These are phyloP conservation scores for Scartelaos histophorus DNA, from an alignment of 2,113 vertebrate species.

Conservation along the genomic window DNA sequence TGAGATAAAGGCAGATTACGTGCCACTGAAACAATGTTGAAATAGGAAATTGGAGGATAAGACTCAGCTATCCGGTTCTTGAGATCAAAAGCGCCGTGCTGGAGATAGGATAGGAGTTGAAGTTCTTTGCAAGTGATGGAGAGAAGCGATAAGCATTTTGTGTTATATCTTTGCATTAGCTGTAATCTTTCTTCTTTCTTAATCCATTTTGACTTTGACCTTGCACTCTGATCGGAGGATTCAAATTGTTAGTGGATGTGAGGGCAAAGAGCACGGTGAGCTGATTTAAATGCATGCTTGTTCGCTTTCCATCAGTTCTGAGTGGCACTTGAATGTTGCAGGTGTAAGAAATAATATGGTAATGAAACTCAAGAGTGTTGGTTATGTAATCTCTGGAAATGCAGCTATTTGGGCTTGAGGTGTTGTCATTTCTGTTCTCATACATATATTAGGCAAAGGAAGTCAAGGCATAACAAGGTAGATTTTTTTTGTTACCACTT, in stretches of 20 bases:
- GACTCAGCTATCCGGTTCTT: slow-evolving; percentile 25
- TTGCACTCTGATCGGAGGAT: background rate
- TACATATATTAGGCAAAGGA: background rate
- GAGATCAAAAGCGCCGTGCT: slow-evolving; percentile 37
- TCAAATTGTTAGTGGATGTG: slow-evolving; percentile 63
- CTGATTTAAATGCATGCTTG: slow-evolving; percentile 34
- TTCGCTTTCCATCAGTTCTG: slow-evolving; percentile 36
- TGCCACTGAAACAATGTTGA: slow-evolving; percentile 11
- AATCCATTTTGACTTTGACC: slow-evolving; percentile 8
- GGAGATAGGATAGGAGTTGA: slow-evolving; percentile 34
- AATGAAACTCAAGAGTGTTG: slow-evolving; percentile 55
- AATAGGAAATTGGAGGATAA: slow-evolving; percentile 23
- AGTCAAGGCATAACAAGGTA: background rate
- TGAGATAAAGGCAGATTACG: slow-evolving; percentile 35
- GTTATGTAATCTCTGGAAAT: slow-evolving; percentile 44
- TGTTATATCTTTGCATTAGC: slow-evolving; percentile 28
- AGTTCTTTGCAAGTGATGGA: slow-evolving; percentile 8
- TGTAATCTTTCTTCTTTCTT: background rate
- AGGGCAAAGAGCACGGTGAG: slow-evolving; percentile 16
- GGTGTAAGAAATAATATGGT: slow-evolving; percentile 41
- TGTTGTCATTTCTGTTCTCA: too few species aligned
- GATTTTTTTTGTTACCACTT: background rate
- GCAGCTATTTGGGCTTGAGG: slow-evolving; percentile 32
- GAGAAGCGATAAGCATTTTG: slow-evolving; percentile 4
- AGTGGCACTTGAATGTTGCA: slow-evolving; percentile 40